Evolutionary conservation across 2,797 vertebrate genomes (phyloP).

Genomic region (Cynopterus sphinx): DNA sequence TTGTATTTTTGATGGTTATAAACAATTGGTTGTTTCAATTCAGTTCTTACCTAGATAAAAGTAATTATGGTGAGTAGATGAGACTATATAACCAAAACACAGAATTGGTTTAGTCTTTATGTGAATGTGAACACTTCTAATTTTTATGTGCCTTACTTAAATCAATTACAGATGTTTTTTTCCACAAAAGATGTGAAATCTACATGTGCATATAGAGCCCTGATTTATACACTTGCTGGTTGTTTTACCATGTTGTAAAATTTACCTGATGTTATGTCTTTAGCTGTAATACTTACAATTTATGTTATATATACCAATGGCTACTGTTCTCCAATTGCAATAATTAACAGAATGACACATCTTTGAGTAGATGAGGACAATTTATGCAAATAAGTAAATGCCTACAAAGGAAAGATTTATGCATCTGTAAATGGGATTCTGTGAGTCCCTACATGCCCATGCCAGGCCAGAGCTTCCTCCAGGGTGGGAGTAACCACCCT

Average conservation of each 20-base stretch:
- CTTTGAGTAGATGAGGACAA: neutral
- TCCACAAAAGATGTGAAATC: neutral
- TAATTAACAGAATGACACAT: neutral
- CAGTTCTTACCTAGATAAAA: slow-evolving; percentile 47
- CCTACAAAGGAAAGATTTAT: neutral
- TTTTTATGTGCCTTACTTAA: neutral
- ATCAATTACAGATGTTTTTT: neutral
- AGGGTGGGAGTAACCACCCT: accelerated
- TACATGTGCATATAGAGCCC: neutral
- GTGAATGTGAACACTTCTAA: neutral
- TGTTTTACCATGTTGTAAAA: neutral
- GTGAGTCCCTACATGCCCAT: neutral
- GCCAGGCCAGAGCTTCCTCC: neutral
- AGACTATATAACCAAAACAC: neutral
- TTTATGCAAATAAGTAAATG: neutral
- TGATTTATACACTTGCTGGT: neutral
- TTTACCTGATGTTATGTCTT: neutral
- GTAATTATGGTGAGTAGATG: slow-evolving; percentile 27
- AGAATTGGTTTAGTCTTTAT: slow-evolving; percentile 16
- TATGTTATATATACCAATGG: neutral
- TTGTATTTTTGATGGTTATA: slow-evolving; percentile 33
- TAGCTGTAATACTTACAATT: neutral
- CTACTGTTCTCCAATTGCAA: neutral
- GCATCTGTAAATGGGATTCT: neutral
- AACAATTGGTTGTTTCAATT: slow-evolving; percentile 41